Conservation (phyloP, 2,888 invertebrate species). For the Timandra comae region DNA sequence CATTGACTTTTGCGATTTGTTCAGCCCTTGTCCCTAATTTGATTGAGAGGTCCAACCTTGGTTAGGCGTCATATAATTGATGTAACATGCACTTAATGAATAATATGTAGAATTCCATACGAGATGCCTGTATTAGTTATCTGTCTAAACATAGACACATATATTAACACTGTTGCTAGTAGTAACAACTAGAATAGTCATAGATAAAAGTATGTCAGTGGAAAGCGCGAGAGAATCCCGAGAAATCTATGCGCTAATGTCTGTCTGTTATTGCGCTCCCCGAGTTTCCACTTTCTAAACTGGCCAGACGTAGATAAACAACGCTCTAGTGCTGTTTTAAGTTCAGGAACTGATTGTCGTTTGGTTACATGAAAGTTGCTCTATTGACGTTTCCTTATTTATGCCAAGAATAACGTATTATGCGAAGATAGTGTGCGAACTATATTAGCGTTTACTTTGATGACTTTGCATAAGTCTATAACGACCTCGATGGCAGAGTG, state of each 20-base stretch:
- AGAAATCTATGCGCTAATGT: conserved; percentile 67
- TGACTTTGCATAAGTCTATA: conserved; percentile 1
- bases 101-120: no score
- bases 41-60: conserved; percentile 21
- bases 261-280: conserved; percentile 47
- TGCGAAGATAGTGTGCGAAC: neutral
- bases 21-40: conserved; percentile 52
- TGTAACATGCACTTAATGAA: conserved; percentile 1
- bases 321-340: conserved; percentile 54
- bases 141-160: no score
- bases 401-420: conserved; percentile 6
- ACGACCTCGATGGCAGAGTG: no score
- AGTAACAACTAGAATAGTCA: conserved; percentile 11
- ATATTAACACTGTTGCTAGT: no score
- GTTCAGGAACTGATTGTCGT: conserved; percentile 61
- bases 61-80: conserved; percentile 7
- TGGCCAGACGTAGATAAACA: conserved; percentile 35
- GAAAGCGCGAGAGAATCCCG: conserved; percentile 75
- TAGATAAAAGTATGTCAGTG: conserved; percentile 67
- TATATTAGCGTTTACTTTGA: neutral
- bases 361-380: conserved; percentile 59
- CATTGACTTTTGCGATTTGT: conserved; percentile 60
- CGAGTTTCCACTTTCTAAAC: conserved; percentile 74
- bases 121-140: no score
- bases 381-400: conserved; percentile 61